phyloP scores from a whole-genome alignment of 2,113 vertebrate genomes.

The Tachysurus fulvidraco region DNA sequence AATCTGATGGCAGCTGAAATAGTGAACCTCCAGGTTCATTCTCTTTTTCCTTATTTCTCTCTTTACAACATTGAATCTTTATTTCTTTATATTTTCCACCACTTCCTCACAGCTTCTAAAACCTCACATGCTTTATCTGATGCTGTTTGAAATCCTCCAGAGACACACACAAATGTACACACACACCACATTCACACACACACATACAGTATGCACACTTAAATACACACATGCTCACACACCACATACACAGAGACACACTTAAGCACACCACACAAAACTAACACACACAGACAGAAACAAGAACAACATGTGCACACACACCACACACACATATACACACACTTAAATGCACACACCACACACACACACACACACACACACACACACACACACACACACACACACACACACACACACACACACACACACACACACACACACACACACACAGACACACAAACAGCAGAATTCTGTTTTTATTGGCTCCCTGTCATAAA shows the following conservation, averaged over 20 bases:
- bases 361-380: background rate
- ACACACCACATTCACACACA: slow-evolving; percentile 15
- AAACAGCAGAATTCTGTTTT: background rate
- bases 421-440: background rate
- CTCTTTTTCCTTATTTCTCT: background rate
- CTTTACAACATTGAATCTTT: background rate
- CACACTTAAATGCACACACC: no score
- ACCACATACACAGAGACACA: slow-evolving; percentile 25
- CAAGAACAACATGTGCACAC: background rate
- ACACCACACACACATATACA: background rate
- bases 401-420: slow-evolving; percentile 18
- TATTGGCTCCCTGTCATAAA: slow-evolving; percentile 3
- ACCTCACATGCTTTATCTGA: slow-evolving; percentile 12
- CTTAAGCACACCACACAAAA: background rate
- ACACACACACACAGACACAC: background rate
- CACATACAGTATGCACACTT: background rate
- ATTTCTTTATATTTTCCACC: background rate
- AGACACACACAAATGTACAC: background rate
- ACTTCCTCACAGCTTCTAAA: slow-evolving; percentile 10
- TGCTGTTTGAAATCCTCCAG: slow-evolving; percentile 10
- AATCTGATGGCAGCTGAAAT: background rate
- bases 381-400: background rate
- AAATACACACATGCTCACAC: background rate
- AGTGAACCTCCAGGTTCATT: background rate
- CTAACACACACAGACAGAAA: slow-evolving; percentile 9